phyloP scores from a whole-genome alignment of 2,888 invertebrate genomes.

The Alloscopus bannaensis region DNA sequence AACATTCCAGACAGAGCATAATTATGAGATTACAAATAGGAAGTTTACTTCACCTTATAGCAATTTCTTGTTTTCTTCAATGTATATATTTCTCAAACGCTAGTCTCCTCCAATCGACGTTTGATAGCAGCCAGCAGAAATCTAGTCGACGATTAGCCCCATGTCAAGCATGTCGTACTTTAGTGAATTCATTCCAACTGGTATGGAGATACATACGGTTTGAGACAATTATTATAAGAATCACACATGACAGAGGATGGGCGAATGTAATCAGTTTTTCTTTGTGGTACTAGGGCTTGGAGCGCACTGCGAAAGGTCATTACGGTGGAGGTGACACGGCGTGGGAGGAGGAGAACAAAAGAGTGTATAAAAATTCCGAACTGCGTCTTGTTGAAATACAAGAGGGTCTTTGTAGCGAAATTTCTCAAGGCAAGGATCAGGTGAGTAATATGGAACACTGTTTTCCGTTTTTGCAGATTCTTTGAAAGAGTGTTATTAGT shows the following conservation, averaged over 20 bases:
- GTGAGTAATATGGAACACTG: no score
- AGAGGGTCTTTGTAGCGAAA: conserved; percentile 88
- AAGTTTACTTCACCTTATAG: conserved; percentile 12
- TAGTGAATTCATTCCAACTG: conserved; percentile 82
- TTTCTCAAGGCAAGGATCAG: conserved; percentile 81
- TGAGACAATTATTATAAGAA: no score
- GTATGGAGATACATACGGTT: conserved; percentile 16
- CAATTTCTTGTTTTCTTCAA: conserved; percentile 20
- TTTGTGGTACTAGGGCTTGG: conserved; percentile 81
- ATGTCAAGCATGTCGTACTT: conserved; percentile 85
- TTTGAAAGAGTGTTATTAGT: no score
- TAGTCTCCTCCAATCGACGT: conserved; percentile 41
- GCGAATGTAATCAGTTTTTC: not conserved
- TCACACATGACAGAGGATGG: no score
- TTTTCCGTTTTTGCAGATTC: no score
- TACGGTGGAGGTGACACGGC: conserved; percentile 95
- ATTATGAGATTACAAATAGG: conserved; percentile 42
- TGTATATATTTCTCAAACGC: conserved; percentile 47
- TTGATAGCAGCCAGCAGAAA: conserved; percentile 36
- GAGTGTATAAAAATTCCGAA: conserved; percentile 90
- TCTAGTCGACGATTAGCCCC: conserved; percentile 79
- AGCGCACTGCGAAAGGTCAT: conserved; percentile 88
- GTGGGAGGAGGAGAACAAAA: conserved; percentile 93
- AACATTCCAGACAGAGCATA: no score
- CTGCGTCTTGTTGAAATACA: conserved; percentile 93